Conservation (phyloP, 2,113 vertebrate genomes). For the Monarcha castaneiventris region DNA sequence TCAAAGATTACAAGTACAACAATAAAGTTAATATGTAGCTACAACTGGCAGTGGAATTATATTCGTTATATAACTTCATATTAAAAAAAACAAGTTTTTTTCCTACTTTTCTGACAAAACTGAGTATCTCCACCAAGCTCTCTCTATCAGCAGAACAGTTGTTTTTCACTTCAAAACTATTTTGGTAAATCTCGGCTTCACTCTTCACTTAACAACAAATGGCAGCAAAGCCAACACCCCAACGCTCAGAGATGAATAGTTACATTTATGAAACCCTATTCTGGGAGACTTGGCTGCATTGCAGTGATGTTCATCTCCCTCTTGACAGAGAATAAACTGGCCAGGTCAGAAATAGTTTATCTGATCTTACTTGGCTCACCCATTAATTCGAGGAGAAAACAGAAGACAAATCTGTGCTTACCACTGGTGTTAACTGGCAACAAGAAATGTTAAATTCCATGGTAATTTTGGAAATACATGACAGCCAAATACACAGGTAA, state of each 20-base stretch:
- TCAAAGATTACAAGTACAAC: not conserved
- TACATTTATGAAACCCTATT: not conserved
- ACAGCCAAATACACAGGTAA: not conserved
- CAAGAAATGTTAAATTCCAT: not conserved
- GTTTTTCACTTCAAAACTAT: not conserved
- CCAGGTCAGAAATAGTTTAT: not conserved
- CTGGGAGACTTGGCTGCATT: not conserved
- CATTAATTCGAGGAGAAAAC: not conserved
- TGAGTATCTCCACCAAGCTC: not conserved
- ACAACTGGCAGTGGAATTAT: not conserved
- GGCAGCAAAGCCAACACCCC: not conserved
- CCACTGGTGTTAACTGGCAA: not conserved
- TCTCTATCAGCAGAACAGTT: not conserved
- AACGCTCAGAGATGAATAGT: not conserved
- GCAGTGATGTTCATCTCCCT: not conserved
- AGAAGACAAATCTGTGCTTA: not conserved
- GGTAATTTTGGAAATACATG: not conserved
- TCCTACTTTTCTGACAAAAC: not conserved
- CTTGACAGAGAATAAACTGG: not conserved
- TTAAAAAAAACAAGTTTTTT: not conserved
- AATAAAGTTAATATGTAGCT: slow-evolving; percentile 33
- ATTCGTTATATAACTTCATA: not conserved
- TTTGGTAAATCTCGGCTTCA: not conserved
- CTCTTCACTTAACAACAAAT: not conserved
- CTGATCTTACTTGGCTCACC: not conserved